Evolutionary conservation across 2,888 invertebrate genomes (phyloP).

Genomic region (Phengaris arion): DNA sequence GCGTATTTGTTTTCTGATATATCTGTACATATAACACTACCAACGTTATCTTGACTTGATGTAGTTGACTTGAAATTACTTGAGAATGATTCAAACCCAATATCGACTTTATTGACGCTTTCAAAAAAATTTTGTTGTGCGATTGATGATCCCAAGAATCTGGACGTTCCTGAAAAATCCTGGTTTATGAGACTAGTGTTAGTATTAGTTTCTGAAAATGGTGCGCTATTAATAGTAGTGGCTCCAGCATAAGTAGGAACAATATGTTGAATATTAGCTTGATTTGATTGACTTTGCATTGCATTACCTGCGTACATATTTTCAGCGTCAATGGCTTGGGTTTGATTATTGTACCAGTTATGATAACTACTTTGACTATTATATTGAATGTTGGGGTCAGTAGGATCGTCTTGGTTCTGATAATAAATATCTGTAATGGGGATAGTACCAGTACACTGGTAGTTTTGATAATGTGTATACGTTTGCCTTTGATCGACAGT

Average conservation of each 20-base stretch:
- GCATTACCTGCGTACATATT: background rate
- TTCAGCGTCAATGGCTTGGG: background rate
- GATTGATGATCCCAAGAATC: background rate
- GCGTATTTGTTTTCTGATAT: background rate
- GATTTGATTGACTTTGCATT: background rate
- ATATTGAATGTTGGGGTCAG: conserved; percentile 24
- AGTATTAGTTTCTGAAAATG: background rate
- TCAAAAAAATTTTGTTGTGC: background rate
- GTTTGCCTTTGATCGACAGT: conserved; percentile 27
- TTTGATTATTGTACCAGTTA: conserved; percentile 28
- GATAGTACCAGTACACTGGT: conserved; percentile 1
- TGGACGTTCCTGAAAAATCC: background rate
- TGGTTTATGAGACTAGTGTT: background rate
- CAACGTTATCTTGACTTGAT: background rate
- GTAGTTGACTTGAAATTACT: background rate
- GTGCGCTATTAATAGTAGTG: background rate
- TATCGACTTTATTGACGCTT: background rate
- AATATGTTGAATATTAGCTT: background rate
- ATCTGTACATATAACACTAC: background rate
- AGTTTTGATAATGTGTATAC: conserved; percentile 24
- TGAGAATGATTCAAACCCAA: background rate
- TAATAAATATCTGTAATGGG: conserved; percentile 29
- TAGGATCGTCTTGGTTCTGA: conserved; percentile 27
- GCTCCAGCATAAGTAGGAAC: background rate
- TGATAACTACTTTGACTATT: conserved; percentile 29